phyloP scores from a whole-genome alignment of 2,797 vertebrate species.

The Sebastes oblongus region DNA sequence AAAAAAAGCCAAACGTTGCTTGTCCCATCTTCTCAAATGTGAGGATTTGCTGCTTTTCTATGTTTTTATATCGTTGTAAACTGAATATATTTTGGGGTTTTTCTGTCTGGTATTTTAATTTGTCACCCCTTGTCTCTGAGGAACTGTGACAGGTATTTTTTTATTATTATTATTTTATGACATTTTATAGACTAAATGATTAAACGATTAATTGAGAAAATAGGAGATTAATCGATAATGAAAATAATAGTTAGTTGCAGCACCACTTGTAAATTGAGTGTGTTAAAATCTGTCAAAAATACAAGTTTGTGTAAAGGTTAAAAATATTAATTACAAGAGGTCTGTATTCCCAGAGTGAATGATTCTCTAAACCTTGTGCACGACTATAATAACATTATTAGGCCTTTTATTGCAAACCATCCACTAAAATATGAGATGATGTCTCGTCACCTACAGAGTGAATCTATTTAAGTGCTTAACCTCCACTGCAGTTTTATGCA shows the following conservation, averaged over 20 bases:
- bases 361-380: conserved; percentile 18
- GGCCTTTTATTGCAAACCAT: conserved; percentile 63
- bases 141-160: neutral
- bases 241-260: neutral
- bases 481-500: conserved; percentile 35
- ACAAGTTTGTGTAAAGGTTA: neutral
- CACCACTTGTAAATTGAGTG: neutral
- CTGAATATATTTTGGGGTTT: rapidly evolving
- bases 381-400: conserved; percentile 10
- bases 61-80: neutral
- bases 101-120: neutral
- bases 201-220: neutral
- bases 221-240: neutral
- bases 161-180: neutral
- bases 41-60: neutral
- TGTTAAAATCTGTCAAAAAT: neutral
- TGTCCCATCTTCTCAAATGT: neutral
- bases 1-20: neutral
- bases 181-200: neutral
- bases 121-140: neutral
- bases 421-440: conserved; percentile 65
- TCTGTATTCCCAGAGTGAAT: conserved; percentile 5
- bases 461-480: conserved; percentile 61
- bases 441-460: conserved; percentile 58
- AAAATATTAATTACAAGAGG: neutral